Evolutionary conservation across 2,797 vertebrate genomes (phyloP).

Genomic region (Balearica regulorum): DNA sequence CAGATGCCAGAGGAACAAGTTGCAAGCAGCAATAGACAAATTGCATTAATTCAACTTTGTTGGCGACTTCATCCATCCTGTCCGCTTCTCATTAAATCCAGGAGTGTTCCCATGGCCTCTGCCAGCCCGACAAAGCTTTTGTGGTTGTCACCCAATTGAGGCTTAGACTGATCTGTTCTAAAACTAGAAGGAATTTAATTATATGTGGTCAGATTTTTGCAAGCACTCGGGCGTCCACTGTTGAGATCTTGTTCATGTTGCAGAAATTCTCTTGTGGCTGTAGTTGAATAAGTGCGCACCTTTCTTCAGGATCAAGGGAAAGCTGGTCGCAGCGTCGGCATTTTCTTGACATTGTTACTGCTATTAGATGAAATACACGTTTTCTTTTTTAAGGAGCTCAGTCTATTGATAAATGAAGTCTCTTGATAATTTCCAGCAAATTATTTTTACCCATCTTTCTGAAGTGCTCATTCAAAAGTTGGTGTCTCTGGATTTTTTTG

Average conservation of each 20-base stretch:
- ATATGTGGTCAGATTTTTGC: not conserved
- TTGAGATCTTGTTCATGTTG: not conserved
- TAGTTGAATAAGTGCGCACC: rapidly evolving
- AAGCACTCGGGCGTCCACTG: not conserved
- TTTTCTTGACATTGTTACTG: not conserved
- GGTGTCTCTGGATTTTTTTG: constrained; percentile 50
- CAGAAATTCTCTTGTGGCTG: not conserved
- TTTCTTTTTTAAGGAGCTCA: not conserved
- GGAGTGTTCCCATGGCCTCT: not conserved
- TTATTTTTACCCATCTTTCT: not conserved
- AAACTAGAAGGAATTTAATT: not conserved
- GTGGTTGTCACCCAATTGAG: rapidly evolving
- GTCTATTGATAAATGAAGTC: not conserved
- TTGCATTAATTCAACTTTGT: not conserved
- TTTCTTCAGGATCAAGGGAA: not conserved
- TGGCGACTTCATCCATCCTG: not conserved
- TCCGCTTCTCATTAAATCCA: not conserved
- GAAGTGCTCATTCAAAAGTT: constrained; percentile 1
- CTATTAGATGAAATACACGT: not conserved
- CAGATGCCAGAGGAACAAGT: not conserved
- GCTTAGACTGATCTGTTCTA: not conserved
- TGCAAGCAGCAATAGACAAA: not conserved
- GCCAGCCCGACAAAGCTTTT: not conserved
- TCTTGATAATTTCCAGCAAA: not conserved
- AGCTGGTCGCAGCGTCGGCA: rapidly evolving